Base-by-base conservation (phyloP, 2,797 vertebrate species). In the Propithecus deckenii region DNA sequence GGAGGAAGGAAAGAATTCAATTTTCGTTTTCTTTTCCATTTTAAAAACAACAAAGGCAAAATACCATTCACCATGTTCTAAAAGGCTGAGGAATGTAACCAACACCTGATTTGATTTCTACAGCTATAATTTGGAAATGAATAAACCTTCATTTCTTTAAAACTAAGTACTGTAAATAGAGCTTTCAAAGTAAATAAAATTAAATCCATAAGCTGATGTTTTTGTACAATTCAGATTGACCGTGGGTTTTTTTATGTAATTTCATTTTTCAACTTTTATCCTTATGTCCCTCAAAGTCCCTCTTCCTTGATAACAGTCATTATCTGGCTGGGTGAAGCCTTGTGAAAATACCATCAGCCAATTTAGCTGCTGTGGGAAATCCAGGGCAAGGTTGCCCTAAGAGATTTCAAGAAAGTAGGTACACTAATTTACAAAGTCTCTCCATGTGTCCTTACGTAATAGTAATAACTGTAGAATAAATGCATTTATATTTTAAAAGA, bases 111-210 rank as follows among this genome's bases (percentile, higher is more conserved):
- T 81, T 93, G 30, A 84, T 69, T 81, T 86, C 43, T 74, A 78
- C 0, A 83, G 22, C 59, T 89, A 69, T 67, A 75, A 90, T 92
- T 86, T 92, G 71, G 28, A 78, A 96, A 90, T 75, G 18, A 84
- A 95, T 43, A 86, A 78, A 57, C 5, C 7, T 78, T 92, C 7
- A 38, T 83, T 89, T 89, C 55, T 92, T 74, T 59, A 93, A 97
- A 91, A 32, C 28, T 74, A 88, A 91, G 32, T 52, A 55, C 75
- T 78, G n/a, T 89, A 86, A 86, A 92, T 50, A 89, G 25, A 81
- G 38, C 12, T 80, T 30, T 91, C 74, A 83, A 86, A 89, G 22
- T 89, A 86, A 94, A 91, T n/a, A 79, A 86, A 93, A 72, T 61
- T 55, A 96, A 96, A 74, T 48, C 35, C 41, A 10, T 61, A 30